Evolutionary conservation across 2,797 vertebrate genomes (phyloP), one percentile per base, ranked within the genome.

Genomic region (Propithecus deckenii): DNA sequence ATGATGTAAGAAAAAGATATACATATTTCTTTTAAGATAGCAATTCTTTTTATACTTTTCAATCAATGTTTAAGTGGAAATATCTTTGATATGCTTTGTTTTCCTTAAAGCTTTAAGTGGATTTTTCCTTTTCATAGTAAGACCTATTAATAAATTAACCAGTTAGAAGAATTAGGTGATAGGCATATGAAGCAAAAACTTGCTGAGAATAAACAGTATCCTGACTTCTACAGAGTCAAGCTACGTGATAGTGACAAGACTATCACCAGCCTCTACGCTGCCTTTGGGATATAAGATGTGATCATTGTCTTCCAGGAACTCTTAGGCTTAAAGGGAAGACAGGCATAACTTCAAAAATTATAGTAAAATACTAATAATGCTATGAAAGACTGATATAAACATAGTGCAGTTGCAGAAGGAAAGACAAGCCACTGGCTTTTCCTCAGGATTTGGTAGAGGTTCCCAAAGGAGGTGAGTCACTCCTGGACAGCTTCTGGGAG

Each of bases 11-110:
- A 69, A 94, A 65, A 15, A 59, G 35, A 94, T 78, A 50, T 50
- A 15, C 20, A 28, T 55, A 32, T 69, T 86, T 95, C 43, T 84
- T 91, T 84, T 88, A 76, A 80, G 57, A 81, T 15, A 41, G 7
- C 38, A 80, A 43, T 18, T 85, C 30, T 15, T 95, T 85, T 57
- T 79, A 61, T 61, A 8, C 7, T 76, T 91, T 97, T 74, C 5
- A 65, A 50, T 91, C 79, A 91, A 41, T 84, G 30, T 80, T 85
- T 81, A 90, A 83, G 9, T 88, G 35, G 28, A 96, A 84, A 95
- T 80, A 61, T 12, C 20, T 32, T 63, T 74, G 41, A 32, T 65
- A 5, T 7, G 1, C 13, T 72, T 78, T 71, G 13, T 95, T 95
- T 89, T 75, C 61, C 5, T 69, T 65, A 80, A 93, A 57, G 18